These are phyloP conservation scores for Eretmocerus hayati DNA, from an alignment of 2,888 invertebrate genomes.

Conservation along the genomic window DNA sequence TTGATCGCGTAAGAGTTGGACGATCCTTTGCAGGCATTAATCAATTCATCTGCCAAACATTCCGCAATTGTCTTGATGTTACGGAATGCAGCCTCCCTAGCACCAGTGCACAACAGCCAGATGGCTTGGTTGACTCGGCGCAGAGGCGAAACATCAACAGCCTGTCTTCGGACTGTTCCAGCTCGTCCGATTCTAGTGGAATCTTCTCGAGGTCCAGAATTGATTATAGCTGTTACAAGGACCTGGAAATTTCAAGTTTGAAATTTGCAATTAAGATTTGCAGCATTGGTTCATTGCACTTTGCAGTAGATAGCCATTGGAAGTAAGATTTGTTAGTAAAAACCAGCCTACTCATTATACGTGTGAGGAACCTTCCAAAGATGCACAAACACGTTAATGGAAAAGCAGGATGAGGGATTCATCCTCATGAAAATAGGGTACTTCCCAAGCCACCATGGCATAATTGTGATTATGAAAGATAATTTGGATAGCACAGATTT, in stretches of 20 bases:
- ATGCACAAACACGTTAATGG: too few relatives aligned
- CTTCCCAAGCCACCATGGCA: too few relatives aligned
- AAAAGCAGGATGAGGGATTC: too few relatives aligned
- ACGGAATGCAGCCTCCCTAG: conserved; percentile 97
- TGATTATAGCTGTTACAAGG: conserved; percentile 95
- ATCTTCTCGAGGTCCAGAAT: conserved; percentile 98
- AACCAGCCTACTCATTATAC: too few relatives aligned
- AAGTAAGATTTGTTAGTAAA: too few relatives aligned
- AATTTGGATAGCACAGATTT: too few relatives aligned
- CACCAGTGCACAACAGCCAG: conserved; percentile 98
- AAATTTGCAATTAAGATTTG: too few relatives aligned
- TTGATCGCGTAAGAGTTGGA: conserved; percentile 99
- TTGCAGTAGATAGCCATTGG: too few relatives aligned
- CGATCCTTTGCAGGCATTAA: conserved; percentile 99
- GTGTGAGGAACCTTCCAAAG: too few relatives aligned
- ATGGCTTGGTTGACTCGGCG: conserved; percentile 99
- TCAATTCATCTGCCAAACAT: conserved; percentile 98
- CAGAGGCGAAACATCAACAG: conserved; percentile 97
- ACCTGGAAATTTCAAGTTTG: conserved; percentile 55
- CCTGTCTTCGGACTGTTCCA: conserved; percentile 99
- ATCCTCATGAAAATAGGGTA: too few relatives aligned
- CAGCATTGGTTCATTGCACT: too few relatives aligned
- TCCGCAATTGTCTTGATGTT: conserved; percentile 99
- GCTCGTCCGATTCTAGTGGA: conserved; percentile 99
- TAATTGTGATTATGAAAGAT: too few relatives aligned